Evolutionary conservation across 2,888 invertebrate genomes (phyloP), one percentile per base, ranked within the genome.

Genomic region (Hemithea aestivaria): DNA sequence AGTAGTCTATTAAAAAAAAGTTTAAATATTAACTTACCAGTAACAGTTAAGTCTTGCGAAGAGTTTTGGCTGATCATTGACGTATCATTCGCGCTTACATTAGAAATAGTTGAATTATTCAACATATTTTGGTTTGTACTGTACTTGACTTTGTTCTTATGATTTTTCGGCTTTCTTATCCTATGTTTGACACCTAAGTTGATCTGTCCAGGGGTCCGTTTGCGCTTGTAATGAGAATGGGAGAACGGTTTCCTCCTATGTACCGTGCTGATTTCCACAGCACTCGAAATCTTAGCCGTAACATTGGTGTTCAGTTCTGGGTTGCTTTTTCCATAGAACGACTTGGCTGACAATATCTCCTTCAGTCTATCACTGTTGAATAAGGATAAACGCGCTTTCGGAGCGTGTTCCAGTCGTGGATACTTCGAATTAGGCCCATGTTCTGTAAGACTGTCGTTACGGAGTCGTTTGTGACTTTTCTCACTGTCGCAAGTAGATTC

Each of bases 181-280:
- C 85, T 89, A 57, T 92, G 92, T 39, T 80, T 71, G 0, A 92
- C 92, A 1, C 92, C 92, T 41, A 87, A 76, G 59, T 92, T 92
- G n/a, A 92, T 91, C 62, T 89, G 88, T 0, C 91, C 91, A 6
- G 83, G 84, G 31, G 72, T 75, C 12, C 80, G 76, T 41, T 78
- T 65, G 29, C 69, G 58, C 31, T 64, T 61, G 0, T 80, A 59
- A 31, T 75, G 57, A 1, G 76, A 62, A 30, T 73, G 67, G 11
- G 65, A 48, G 49, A 77, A 69, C 10, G 71, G 53, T 8, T 71
- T 66, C 1, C 67, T 58, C 2, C 59, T 58, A 4, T 74, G 64
- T 0, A 58, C 57, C 0, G 61, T 58, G 0, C 72, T 67, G 0
- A 58, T 65, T 57, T 78, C 74, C 10, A 85, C 76, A 8, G 81